Conservation (phyloP, 2,797 vertebrate species). For the Rhinichthys osculus region DNA sequence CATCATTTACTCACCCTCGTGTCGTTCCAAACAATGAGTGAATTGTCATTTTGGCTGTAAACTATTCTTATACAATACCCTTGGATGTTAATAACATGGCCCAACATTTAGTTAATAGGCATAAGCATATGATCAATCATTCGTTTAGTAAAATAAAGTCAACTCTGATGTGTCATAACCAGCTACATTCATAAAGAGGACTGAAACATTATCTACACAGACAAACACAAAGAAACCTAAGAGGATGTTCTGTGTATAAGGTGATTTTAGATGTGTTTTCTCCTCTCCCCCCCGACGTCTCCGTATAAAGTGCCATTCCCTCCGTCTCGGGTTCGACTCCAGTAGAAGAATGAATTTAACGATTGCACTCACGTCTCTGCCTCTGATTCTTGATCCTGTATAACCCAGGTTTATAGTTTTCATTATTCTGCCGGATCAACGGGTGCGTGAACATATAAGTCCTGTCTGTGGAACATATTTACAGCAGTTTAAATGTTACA, state of each 20-base stretch:
- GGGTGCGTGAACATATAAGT: neutral
- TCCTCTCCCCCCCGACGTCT: constrained; percentile 60
- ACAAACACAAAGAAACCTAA: constrained; percentile 62
- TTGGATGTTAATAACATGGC: constrained; percentile 24
- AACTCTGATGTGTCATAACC: constrained; percentile 59
- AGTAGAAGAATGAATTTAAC: constrained; percentile 75
- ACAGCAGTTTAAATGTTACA: neutral
- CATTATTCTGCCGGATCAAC: neutral
- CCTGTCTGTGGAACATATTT: neutral
- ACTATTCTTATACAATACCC: neutral
- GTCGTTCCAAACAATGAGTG: neutral
- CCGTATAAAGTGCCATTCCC: constrained; percentile 75
- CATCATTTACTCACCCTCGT: neutral
- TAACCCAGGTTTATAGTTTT: neutral
- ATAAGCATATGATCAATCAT: constrained; percentile 48
- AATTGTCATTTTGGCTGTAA: neutral
- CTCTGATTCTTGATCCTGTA: constrained; percentile 2
- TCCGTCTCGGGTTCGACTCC: constrained; percentile 65
- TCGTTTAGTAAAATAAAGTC: constrained; percentile 44
- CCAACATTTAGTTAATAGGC: constrained; percentile 49
- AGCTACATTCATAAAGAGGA: constrained; percentile 62
- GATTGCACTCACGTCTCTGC: constrained; percentile 74
- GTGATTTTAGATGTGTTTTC: constrained; percentile 60
- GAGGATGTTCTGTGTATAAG: constrained; percentile 37
- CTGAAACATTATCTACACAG: constrained; percentile 63